Percentiles rank a stretch among this genome's conserved stretches.
Conservation (phyloP, 2,888 invertebrate genomes). For the Eupithecia centaureata region DNA sequence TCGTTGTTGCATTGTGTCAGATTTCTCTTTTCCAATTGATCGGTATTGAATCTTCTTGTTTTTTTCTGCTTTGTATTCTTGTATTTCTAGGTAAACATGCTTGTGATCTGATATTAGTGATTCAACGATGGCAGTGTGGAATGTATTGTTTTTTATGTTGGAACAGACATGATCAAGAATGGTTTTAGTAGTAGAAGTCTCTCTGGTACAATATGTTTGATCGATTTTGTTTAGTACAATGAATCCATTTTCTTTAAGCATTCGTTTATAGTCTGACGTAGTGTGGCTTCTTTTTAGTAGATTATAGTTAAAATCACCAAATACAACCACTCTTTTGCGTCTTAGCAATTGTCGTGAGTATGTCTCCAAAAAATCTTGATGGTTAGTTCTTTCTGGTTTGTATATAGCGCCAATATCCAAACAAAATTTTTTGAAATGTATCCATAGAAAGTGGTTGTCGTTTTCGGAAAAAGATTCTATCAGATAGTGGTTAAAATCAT, state of each 20-base stretch:
- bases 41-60: background rate
- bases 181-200: slow-evolving; percentile 1
- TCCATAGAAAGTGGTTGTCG: background rate
- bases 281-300: background rate
- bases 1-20: background rate
- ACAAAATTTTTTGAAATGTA: background rate
- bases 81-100: background rate
- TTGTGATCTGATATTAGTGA: background rate
- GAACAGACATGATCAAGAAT: slow-evolving; percentile 8
- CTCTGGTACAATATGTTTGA: background rate
- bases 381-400: slow-evolving; percentile 7
- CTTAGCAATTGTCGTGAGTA: slow-evolving; percentile 1
- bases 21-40: background rate
- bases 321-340: background rate
- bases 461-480: background rate
- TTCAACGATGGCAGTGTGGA: background rate
- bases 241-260: background rate
- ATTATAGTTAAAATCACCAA: slow-evolving; percentile 11
- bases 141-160: slow-evolving; percentile 4
- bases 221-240: background rate
- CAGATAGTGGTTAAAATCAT: background rate
- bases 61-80: background rate
- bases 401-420: slow-evolving; percentile 11
- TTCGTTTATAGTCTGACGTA: background rate
- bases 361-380: slow-evolving; percentile 2